Conservation (phyloP, 2,113 vertebrate genomes). For the Paratilapia polleni region DNA sequence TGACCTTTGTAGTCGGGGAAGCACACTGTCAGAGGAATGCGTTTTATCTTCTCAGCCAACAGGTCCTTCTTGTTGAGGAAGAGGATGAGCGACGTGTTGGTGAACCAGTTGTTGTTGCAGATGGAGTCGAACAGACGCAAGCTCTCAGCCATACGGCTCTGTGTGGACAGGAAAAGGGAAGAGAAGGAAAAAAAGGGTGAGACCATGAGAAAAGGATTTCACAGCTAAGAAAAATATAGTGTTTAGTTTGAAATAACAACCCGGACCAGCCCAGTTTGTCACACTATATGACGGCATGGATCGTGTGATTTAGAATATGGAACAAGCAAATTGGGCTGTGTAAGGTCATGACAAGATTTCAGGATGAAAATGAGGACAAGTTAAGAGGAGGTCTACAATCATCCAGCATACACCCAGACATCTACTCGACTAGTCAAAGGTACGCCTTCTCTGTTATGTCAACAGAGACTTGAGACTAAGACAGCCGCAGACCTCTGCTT, state of each 20-base stretch:
- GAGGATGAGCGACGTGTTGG: constrained; percentile 99
- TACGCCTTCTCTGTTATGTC: constrained; percentile 59
- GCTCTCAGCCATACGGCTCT: constrained; percentile 99
- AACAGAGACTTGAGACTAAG: constrained; percentile 59
- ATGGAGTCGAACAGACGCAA: constrained; percentile 98
- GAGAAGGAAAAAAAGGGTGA: neutral
- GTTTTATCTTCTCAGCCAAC: constrained; percentile 98
- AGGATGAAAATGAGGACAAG: constrained; percentile 19
- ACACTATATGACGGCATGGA: neutral
- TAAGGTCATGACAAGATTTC: neutral
- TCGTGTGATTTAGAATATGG: constrained; percentile 3
- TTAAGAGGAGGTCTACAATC: constrained; percentile 12
- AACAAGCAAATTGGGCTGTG: neutral
- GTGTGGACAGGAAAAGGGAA: constrained; percentile 20
- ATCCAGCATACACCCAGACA: neutral
- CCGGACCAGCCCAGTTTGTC: neutral
- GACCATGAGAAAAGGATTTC: neutral
- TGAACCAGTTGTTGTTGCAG: constrained; percentile 99
- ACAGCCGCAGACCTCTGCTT: constrained; percentile 47
- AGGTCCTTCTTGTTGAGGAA: constrained; percentile 99
- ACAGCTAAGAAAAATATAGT: neutral
- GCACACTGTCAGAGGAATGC: constrained; percentile 95
- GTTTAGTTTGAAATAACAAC: neutral
- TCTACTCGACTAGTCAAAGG: constrained; percentile 32
- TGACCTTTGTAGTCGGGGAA: constrained; percentile 98